A percentile compares a stretch with the other conserved stretches of the same genome.
phyloP scores from a whole-genome alignment of 2,888 invertebrate genomes.

The Acleris laterana region DNA sequence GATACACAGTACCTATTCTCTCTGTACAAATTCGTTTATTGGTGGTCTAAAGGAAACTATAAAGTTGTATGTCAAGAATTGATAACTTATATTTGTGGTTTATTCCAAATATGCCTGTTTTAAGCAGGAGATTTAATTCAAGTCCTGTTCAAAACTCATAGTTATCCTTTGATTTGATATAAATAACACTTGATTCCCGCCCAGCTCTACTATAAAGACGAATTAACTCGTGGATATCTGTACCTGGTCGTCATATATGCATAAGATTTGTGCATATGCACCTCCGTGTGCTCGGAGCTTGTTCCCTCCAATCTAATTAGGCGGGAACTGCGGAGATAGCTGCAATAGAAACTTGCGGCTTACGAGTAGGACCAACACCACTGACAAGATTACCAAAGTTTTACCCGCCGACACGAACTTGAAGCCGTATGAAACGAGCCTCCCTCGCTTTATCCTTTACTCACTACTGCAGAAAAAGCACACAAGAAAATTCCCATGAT shows the following conservation, averaged over 20 bases:
- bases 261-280: conserved; percentile 48
- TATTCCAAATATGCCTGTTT: no score
- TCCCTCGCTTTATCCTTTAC: conserved; percentile 17
- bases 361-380: conserved; percentile 56
- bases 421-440: conserved; percentile 23
- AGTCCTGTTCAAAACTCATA: no score
- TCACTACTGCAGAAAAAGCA: conserved; percentile 9
- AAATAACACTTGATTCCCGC: no score
- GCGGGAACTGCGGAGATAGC: conserved; percentile 60
- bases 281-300: conserved; percentile 46
- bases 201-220: no score
- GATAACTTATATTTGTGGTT: no score
- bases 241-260: conserved; percentile 34
- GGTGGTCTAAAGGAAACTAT: no score
- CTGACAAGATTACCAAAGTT: conserved; percentile 70
- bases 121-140: no score
- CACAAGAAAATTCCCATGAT: conserved; percentile 4
- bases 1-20: no score
- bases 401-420: conserved; percentile 46
- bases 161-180: no score
- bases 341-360: conserved; percentile 66
- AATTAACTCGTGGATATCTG: conserved; percentile 11
- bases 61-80: no score
- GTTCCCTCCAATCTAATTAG: conserved; percentile 69
- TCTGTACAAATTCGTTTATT: no score